phyloP scores from a whole-genome alignment of 2,888 invertebrate species.

The Rotaria socialis region DNA sequence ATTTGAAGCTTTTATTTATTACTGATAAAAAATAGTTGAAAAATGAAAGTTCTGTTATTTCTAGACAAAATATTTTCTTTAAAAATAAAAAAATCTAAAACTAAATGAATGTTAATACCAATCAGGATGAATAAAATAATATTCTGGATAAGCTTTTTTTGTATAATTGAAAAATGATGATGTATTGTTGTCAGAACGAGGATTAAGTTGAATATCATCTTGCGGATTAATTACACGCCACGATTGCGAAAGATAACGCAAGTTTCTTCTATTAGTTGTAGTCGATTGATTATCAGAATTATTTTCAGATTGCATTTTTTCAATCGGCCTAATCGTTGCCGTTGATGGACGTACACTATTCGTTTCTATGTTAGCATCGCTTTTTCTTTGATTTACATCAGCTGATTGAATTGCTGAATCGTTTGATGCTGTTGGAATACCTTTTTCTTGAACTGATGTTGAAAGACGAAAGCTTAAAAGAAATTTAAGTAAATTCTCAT shows the following conservation, averaged over 20 bases:
- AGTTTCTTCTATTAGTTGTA: neutral
- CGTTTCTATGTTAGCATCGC: neutral
- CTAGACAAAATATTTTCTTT: too few species aligned
- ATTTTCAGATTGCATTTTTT: neutral
- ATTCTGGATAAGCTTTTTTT: slow-evolving; percentile 35
- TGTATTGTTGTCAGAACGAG: neutral
- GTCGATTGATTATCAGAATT: neutral
- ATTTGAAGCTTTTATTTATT: too few species aligned
- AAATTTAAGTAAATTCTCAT: too few species aligned
- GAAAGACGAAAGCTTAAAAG: neutral
- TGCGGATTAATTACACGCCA: slow-evolving; percentile 35
- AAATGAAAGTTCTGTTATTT: too few species aligned
- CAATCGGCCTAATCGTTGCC: neutral
- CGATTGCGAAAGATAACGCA: neutral
- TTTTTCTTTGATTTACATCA: neutral
- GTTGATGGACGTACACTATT: neutral
- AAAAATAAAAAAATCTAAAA: too few species aligned
- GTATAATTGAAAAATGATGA: slow-evolving; percentile 29
- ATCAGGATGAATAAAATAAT: slow-evolving; percentile 34
- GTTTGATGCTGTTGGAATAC: neutral
- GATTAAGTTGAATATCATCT: neutral
- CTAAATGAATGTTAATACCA: neutral
- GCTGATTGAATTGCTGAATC: neutral
- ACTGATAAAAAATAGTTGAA: too few species aligned
- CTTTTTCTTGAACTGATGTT: neutral